Percentiles rank a stretch among this genome's conserved stretches.
Evolutionary conservation across 2,113 vertebrate species (phyloP).

Genomic region (Gymnocephalus cernua): DNA sequence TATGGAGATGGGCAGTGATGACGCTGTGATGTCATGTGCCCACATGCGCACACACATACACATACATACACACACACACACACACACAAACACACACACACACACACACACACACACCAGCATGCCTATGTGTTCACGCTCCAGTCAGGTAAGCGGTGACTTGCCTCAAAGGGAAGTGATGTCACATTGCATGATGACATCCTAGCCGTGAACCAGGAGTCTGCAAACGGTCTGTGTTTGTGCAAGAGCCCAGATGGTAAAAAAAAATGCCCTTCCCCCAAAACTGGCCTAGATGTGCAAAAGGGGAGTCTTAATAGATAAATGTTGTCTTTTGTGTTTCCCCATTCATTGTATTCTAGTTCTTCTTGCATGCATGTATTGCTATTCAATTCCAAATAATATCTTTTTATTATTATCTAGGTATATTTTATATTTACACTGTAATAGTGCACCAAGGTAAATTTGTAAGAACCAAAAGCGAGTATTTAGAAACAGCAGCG

Average conservation of each 20-base stretch:
- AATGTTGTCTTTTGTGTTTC: neutral
- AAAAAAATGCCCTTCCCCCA: conserved; percentile 35
- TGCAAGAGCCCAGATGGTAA: conserved; percentile 56
- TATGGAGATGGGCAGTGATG: conserved; percentile 72
- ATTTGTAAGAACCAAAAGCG: neutral
- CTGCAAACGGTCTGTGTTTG: conserved; percentile 60
- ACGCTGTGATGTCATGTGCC: conserved; percentile 72
- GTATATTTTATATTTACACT: neutral
- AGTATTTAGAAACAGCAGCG: neutral
- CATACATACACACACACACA: conserved; percentile 14
- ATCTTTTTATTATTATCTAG: neutral
- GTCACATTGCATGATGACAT: conserved; percentile 78
- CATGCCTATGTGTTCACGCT: conserved; percentile 69
- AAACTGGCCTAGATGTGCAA: conserved; percentile 66
- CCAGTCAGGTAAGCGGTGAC: conserved; percentile 69
- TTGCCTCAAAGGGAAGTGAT: conserved; percentile 79
- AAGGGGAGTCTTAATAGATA: conserved; percentile 30
- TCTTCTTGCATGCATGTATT: neutral
- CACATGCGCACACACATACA: conserved; percentile 29
- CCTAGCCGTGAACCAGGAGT: conserved; percentile 50
- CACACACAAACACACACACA: neutral
- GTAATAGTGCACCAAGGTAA: neutral
- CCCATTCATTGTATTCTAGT: neutral
- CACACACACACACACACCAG: conserved; percentile 37
- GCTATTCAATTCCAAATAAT: neutral